phyloP scores from a whole-genome alignment of 30 jellyfish, hydroid and myxozoan genomes.

The Phacellophora camtschatica region DNA sequence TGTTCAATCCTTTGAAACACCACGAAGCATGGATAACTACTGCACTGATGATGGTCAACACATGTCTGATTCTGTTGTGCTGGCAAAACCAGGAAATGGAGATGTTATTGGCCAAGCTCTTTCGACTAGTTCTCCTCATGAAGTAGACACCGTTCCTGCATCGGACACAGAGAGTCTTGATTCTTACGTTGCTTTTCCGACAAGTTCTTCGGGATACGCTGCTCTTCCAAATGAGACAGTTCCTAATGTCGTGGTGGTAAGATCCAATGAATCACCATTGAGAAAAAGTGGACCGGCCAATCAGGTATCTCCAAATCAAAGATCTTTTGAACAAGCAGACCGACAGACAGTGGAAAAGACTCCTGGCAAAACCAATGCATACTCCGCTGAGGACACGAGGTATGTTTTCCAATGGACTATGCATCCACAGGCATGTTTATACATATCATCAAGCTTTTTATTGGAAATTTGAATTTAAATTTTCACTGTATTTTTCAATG shows the following conservation, averaged over 20 bases:
- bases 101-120: neutral
- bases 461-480: too few species aligned
- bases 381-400: conserved; percentile 66
- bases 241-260: conserved; percentile 14
- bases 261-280: neutral
- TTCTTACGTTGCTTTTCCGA: conserved; percentile 45
- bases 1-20: neutral
- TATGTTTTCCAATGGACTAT: too few species aligned
- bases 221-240: neutral
- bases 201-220: neutral
- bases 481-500: too few species aligned
- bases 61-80: neutral
- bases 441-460: neutral
- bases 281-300: neutral
- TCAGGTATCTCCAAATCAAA: neutral
- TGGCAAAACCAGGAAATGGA: neutral
- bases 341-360: neutral
- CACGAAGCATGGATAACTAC: neutral
- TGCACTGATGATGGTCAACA: neutral
- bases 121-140: neutral
- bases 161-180: conserved; percentile 52
- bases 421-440: neutral
- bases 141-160: neutral
- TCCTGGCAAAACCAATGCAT: neutral
- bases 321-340: neutral